Conservation (phyloP, 2,888 invertebrate genomes). For the Spodoptera picta region DNA sequence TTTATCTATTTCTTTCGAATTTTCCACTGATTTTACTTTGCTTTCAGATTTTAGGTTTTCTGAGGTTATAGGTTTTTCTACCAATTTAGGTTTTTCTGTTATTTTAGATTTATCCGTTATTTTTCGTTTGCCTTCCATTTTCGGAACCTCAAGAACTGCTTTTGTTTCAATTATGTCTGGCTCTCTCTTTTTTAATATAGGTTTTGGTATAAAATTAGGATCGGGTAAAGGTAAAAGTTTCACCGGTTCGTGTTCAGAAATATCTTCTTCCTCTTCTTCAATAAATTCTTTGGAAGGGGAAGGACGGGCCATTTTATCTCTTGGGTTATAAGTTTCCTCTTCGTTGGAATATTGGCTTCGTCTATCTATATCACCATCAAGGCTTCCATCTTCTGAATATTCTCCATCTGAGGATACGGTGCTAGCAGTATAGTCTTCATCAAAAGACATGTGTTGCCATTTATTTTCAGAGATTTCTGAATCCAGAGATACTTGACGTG, state of each 20-base stretch:
- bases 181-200: slow-evolving; percentile 91
- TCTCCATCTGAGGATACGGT: slow-evolving; percentile 88
- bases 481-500: slow-evolving; percentile 71
- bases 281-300: slow-evolving; percentile 68
- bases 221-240: slow-evolving; percentile 90
- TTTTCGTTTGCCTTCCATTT: slow-evolving; percentile 57
- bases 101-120: slow-evolving; percentile 53
- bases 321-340: slow-evolving; percentile 91
- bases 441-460: slow-evolving; percentile 87
- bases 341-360: slow-evolving; percentile 83
- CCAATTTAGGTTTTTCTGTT: slow-evolving; percentile 60
- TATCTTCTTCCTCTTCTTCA: slow-evolving; percentile 80
- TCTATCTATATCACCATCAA: slow-evolving; percentile 75
- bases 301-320: slow-evolving; percentile 81
- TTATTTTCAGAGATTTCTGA: slow-evolving; percentile 73
- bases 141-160: slow-evolving; percentile 43
- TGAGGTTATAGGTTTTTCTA: slow-evolving; percentile 61
- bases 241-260: slow-evolving; percentile 88
- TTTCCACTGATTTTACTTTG: slow-evolving; percentile 57
- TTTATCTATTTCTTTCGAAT: slow-evolving; percentile 61
- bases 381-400: slow-evolving; percentile 80
- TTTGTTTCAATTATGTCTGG: slow-evolving; percentile 60
- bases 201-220: slow-evolving; percentile 93
- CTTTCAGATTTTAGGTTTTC: slow-evolving; percentile 51
- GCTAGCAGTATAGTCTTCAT: slow-evolving; percentile 90